phyloP scores from a whole-genome alignment of 2,797 vertebrate species.

The Smutsia gigantea region DNA sequence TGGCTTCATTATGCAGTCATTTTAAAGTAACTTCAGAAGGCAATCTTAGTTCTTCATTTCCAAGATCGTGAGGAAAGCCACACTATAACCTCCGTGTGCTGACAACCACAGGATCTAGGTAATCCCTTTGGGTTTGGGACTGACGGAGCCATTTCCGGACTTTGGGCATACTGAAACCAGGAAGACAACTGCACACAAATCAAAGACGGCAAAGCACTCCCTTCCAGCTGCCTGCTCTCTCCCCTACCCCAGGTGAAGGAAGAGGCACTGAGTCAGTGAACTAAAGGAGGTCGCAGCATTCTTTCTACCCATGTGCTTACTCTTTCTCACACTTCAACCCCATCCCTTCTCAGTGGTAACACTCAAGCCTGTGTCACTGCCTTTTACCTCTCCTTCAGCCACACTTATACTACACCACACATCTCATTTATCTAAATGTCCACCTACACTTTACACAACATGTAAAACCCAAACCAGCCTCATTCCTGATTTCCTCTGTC shows the following conservation, averaged over 20 bases:
- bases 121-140: background rate
- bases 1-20: background rate
- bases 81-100: background rate
- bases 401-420: background rate
- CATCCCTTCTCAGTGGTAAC: background rate
- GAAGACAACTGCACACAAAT: conserved; percentile 2
- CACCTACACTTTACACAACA: background rate
- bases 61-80: conserved; percentile 25
- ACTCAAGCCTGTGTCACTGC: background rate
- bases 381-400: background rate
- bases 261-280: background rate
- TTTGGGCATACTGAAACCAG: background rate
- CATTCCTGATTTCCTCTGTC: background rate
- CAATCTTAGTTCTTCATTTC: conserved; percentile 15
- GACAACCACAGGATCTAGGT: background rate
- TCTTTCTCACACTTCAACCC: background rate
- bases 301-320: background rate
- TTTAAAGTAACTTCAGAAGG: conserved; percentile 34
- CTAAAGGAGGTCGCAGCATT: background rate
- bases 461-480: background rate
- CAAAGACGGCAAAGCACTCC: background rate
- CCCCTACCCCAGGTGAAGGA: background rate
- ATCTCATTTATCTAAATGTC: background rate
- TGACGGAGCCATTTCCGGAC: background rate
- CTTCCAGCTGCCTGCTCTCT: background rate